A percentile compares a stretch with the other conserved stretches of the same genome.
Evolutionary conservation across 2,797 vertebrate genomes (phyloP).

Genomic region (Pseudomugil gertrudae): DNA sequence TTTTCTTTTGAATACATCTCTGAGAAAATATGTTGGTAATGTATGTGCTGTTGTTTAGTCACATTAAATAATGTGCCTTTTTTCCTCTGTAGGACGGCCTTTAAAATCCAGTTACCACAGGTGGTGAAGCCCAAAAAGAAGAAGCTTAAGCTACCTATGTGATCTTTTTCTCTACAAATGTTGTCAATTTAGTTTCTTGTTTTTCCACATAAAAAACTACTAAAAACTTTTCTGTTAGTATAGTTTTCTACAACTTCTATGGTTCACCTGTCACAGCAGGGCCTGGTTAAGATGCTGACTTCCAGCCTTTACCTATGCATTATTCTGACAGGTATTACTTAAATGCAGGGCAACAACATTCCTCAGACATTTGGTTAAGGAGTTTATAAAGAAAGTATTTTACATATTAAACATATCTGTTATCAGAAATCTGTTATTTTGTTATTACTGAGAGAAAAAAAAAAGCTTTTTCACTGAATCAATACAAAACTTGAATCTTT

Average conservation of each 20-base stretch:
- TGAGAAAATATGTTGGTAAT: neutral
- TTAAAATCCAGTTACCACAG: conserved; percentile 95
- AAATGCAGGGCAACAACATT: neutral
- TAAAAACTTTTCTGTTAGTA: conserved; percentile 5
- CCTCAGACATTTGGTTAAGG: neutral
- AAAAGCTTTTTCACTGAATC: neutral
- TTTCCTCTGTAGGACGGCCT: conserved; percentile 87
- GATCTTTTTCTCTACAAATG: conserved; percentile 31
- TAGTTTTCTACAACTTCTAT: conserved; percentile 1
- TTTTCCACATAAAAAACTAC: conserved; percentile 14
- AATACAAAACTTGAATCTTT: neutral
- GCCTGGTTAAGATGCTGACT: neutral
- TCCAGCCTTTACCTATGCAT: neutral
- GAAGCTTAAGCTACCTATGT: conserved; percentile 86
- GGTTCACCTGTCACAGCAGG: neutral
- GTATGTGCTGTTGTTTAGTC: neutral
- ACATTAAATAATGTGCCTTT: neutral
- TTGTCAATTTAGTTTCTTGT: conserved; percentile 2
- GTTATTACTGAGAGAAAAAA: neutral
- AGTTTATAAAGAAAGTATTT: neutral
- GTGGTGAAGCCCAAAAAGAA: conserved; percentile 98
- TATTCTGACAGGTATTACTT: neutral
- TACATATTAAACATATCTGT: neutral
- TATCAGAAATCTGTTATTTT: neutral
- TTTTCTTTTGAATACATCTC: neutral